Evolutionary conservation across 2,888 invertebrate species (phyloP), one percentile per base, ranked within the genome.

Genomic region (Polymixis lichenea): DNA sequence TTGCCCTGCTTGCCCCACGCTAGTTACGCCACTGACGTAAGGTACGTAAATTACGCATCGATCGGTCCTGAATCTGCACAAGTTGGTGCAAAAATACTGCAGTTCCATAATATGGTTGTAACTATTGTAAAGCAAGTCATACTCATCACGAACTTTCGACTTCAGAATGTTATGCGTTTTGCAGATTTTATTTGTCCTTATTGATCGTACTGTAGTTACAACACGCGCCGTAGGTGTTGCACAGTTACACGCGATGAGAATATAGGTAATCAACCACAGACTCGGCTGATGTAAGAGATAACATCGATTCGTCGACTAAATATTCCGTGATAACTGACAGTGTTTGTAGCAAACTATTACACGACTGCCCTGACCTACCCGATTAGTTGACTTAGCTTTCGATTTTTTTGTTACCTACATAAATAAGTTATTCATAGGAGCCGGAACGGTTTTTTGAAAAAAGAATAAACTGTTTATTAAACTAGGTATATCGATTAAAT

Each of bases 1-100:
- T n/a, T n/a, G n/a, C n/a, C n/a, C n/a, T n/a, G n/a, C n/a, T n/a
- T n/a, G n/a, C n/a, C n/a, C n/a, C n/a, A n/a, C n/a, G n/a, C n/a
- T n/a, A n/a, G n/a, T n/a, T n/a, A n/a, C n/a, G n/a, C n/a, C n/a
- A n/a, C n/a, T n/a, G n/a, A 56, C 28, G 43, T 32, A 46, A 46
- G 11, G 43, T 11, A 55, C 55, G 60, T 60, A 28, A 43, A 65
- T 55, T 74, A 68, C 64, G 53, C 65, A 69, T 82, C 58, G 65
- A 82, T 82, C 69, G 55, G 46, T 82, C 22, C 65, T 32, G 61
- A 82, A 55, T 46, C 32, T 82, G 64, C 79, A 70, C 51, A 53
- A 81, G 78, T 15, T 28, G 43, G 51, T 43, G 51, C n/a, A 55
- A 61, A 53, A 60, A 22, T 38, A 25, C 68, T 32, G 43, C 17